Evolutionary conservation across 1,140 invertebrate species (phyloP).

Genomic region (honey bee (Apis mellifera)): DNA sequence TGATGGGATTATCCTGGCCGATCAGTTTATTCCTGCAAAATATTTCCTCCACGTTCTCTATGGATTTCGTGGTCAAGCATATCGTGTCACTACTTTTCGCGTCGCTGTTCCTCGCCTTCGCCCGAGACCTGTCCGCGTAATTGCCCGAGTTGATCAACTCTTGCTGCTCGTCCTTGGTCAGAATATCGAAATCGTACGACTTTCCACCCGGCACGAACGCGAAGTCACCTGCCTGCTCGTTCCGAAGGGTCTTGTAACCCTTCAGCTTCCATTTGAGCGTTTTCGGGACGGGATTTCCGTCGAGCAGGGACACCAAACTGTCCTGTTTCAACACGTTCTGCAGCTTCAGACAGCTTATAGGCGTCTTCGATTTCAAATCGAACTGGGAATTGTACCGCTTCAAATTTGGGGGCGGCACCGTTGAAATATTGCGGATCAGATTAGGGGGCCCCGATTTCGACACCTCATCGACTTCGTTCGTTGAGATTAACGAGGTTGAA

Average conservation of each 20-base stretch:
- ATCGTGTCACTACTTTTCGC: not conserved
- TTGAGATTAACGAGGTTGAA: not conserved
- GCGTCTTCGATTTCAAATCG: not conserved
- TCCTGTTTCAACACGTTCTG: not conserved
- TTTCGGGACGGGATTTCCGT: slow-evolving; percentile 7
- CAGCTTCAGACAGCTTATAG: not conserved
- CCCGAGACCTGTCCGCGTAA: rapidly evolving
- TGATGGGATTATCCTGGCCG: no score
- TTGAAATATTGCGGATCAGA: not conserved
- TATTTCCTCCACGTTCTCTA: not conserved
- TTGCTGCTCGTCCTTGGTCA: not conserved
- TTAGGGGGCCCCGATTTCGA: not conserved
- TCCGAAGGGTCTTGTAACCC: slow-evolving; percentile 25
- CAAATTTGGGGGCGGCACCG: no score
- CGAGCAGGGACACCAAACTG: slow-evolving; percentile 9
- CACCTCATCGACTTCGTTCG: not conserved
- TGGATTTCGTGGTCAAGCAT: not conserved
- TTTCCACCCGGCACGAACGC: slow-evolving; percentile 15
- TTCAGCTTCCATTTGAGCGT: slow-evolving; percentile 39
- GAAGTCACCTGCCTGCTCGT: slow-evolving; percentile 11
- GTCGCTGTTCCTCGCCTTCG: no score
- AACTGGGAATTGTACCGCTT: not conserved
- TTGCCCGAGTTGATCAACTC: no score
- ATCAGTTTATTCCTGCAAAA: no score
- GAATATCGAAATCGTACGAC: not conserved